Percentiles rank a stretch among this genome's conserved stretches.
These are phyloP conservation scores for Synergus laeviventris DNA, from an alignment of 2,888 invertebrate species.

Conservation along the genomic window DNA sequence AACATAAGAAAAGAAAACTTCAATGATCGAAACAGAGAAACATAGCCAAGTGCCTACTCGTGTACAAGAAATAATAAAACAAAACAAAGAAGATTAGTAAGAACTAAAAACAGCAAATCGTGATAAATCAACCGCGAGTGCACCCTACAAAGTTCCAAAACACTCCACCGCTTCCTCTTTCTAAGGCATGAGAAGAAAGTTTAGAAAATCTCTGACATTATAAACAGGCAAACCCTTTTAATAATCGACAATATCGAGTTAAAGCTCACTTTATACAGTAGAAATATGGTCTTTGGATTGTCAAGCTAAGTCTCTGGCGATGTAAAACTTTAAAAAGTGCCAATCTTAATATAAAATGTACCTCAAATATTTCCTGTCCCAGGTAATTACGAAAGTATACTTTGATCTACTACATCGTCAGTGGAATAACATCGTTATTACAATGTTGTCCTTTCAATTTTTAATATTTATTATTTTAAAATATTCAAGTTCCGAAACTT, in stretches of 20 bases:
- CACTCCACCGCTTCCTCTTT: slow-evolving; percentile 24
- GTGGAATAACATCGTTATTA: background rate
- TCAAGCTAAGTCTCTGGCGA: slow-evolving; percentile 13
- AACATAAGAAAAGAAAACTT: slow-evolving; percentile 45
- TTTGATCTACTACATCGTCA: slow-evolving; percentile 21
- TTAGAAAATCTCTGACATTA: slow-evolving; percentile 8
- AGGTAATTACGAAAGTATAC: background rate
- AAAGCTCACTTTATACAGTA: slow-evolving; percentile 18
- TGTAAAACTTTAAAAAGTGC: slow-evolving; percentile 27
- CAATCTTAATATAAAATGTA: slow-evolving; percentile 10
- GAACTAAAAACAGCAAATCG: slow-evolving; percentile 18
- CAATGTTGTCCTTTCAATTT: background rate
- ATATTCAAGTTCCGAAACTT: background rate
- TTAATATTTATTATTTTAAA: background rate
- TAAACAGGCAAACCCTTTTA: slow-evolving; percentile 23
- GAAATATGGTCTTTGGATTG: background rate
- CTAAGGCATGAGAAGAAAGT: slow-evolving; percentile 35
- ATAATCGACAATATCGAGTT: slow-evolving; percentile 43
- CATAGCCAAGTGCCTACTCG: slow-evolving; percentile 73
- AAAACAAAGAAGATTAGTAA: slow-evolving; percentile 51
- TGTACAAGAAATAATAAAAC: slow-evolving; percentile 56
- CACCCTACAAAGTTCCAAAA: slow-evolving; percentile 16
- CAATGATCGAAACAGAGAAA: slow-evolving; percentile 63
- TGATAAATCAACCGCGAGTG: slow-evolving; percentile 11
- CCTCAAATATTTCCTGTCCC: background rate